These are phyloP conservation scores for Agraylea sexmaculata DNA, from an alignment of 1,140 invertebrate species.

Conservation along the genomic window DNA sequence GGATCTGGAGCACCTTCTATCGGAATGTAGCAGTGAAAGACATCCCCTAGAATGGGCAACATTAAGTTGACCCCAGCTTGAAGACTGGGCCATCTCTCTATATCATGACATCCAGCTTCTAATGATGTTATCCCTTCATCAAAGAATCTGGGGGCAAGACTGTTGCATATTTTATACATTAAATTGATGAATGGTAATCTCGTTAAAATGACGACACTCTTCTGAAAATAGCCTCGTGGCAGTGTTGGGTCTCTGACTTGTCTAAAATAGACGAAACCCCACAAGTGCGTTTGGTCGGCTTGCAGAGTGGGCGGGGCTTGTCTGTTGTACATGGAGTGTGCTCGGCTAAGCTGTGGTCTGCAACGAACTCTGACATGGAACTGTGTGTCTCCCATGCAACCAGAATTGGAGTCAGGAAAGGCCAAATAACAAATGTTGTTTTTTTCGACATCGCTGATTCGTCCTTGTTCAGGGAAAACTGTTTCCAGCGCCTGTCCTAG, in stretches of 20 bases:
- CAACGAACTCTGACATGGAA: constrained; percentile 76
- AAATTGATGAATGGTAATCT: constrained; percentile 88
- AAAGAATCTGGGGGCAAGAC: constrained; percentile 93
- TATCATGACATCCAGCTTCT: constrained; percentile 82
- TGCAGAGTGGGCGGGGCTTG: constrained; percentile 61
- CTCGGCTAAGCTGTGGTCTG: constrained; percentile 36
- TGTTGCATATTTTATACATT: constrained; percentile 74
- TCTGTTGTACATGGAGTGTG: constrained; percentile 55
- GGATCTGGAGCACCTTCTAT: constrained; percentile 27
- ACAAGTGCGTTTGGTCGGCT: constrained; percentile 70
- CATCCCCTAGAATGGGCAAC: constrained; percentile 73
- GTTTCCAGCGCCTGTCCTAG: constrained; percentile 92
- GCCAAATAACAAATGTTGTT: constrained; percentile 96
- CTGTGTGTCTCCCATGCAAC: constrained; percentile 96
- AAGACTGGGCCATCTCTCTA: constrained; percentile 87
- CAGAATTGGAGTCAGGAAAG: constrained; percentile 97
- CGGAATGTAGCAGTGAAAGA: constrained; percentile 63
- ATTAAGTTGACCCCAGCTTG: constrained; percentile 68
- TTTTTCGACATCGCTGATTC: constrained; percentile 84
- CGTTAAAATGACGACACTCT: constrained; percentile 92
- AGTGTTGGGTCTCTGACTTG: constrained; percentile 91
- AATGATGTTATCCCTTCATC: constrained; percentile 74
- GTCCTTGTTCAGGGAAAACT: constrained; percentile 73
- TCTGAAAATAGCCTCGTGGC: constrained; percentile 96
- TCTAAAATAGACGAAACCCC: constrained; percentile 97